These are phyloP conservation scores for Lagria hirta DNA, from an alignment of 2,888 invertebrate species.

Conservation along the genomic window DNA sequence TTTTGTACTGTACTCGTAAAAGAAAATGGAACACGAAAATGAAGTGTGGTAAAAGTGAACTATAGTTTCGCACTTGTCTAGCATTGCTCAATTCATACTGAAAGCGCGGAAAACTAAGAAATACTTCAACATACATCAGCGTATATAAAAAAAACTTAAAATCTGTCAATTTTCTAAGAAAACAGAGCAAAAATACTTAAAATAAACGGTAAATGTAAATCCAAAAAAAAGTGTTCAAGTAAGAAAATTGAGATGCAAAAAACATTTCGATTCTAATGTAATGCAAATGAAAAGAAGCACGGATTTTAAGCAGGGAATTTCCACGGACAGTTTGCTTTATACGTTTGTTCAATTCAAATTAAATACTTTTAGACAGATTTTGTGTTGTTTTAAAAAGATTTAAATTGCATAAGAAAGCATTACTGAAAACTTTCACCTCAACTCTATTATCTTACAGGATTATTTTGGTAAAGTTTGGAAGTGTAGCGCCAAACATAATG, in stretches of 20 bases:
- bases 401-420: constrained; percentile 30
- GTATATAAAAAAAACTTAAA: no score
- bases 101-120: no score
- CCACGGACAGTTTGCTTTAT: constrained; percentile 27
- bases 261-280: constrained; percentile 39
- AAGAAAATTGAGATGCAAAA: constrained; percentile 35
- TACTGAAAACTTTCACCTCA: constrained; percentile 23
- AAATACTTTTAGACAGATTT: constrained; percentile 35
- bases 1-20: no score
- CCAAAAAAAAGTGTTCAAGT: constrained; percentile 28
- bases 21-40: no score
- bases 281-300: constrained; percentile 40
- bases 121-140: no score
- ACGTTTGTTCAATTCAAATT: constrained; percentile 39
- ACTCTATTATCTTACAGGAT: constrained; percentile 11
- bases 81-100: no score
- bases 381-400: constrained; percentile 36
- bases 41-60: no score
- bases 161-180: no score
- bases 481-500: no score
- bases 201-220: constrained; percentile 34
- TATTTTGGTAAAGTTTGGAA: constrained; percentile 19
- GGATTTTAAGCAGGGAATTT: constrained; percentile 31
- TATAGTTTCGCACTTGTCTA: no score
- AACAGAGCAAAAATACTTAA: constrained; percentile 35